Evolutionary conservation across 2,888 invertebrate genomes (phyloP).

Genomic region (Drosophila tripunctata): DNA sequence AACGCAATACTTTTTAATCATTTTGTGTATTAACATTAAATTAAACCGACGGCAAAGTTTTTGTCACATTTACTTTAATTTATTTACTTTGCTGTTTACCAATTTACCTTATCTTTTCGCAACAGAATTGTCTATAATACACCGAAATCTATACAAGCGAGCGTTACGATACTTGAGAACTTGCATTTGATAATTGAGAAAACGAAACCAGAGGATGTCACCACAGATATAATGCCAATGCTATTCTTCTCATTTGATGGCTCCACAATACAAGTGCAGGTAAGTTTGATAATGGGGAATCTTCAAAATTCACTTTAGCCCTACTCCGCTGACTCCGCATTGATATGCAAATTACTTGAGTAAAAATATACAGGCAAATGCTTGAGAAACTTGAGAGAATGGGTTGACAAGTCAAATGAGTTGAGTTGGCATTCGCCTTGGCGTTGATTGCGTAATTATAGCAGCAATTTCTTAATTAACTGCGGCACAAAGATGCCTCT

Average conservation of each 20-base stretch:
- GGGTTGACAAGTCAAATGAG: constrained; percentile 57
- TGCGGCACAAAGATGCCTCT: constrained; percentile 48
- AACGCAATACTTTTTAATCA: constrained; percentile 8
- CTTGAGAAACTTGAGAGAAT: constrained; percentile 13
- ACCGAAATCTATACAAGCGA: constrained; percentile 93
- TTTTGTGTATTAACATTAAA: constrained; percentile 10
- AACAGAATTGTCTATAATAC: constrained; percentile 89
- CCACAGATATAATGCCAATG: constrained; percentile 93
- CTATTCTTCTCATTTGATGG: constrained; percentile 94
- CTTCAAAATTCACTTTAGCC: constrained; percentile 5
- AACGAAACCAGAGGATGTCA: constrained; percentile 91
- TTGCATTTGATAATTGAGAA: constrained; percentile 95
- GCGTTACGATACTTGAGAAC: constrained; percentile 94
- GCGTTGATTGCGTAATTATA: constrained; percentile 73
- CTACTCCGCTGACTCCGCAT: constrained; percentile 35
- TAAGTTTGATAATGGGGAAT: constrained; percentile 82
- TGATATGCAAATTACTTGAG: constrained; percentile 63
- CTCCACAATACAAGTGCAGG: constrained; percentile 95
- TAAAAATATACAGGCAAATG: neutral
- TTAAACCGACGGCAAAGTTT: constrained; percentile 35
- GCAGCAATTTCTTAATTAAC: constrained; percentile 75
- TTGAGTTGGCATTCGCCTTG: constrained; percentile 49
- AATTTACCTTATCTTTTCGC: constrained; percentile 3
- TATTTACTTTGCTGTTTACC: constrained; percentile 19
- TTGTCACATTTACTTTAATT: constrained; percentile 1